Evolutionary conservation across 2,113 vertebrate species (phyloP).

Genomic region (Procavia capensis): DNA sequence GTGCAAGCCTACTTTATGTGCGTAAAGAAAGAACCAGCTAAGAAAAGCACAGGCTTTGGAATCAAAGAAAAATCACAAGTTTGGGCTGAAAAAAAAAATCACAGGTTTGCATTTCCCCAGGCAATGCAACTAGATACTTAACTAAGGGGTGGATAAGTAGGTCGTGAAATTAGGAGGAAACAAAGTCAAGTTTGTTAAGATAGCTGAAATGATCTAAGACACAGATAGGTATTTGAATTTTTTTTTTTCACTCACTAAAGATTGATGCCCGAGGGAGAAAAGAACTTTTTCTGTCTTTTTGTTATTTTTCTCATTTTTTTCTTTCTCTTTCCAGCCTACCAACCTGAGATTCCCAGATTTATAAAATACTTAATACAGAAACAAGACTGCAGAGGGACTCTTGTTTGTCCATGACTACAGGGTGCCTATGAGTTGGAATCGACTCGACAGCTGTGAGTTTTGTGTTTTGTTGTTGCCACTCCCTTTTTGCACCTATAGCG

Average conservation of each 20-base stretch:
- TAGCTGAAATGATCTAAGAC: not conserved
- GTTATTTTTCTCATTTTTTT: not conserved
- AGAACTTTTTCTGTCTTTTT: not conserved
- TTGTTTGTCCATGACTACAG: no score
- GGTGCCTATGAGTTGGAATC: no score
- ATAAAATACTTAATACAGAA: constrained; percentile 30
- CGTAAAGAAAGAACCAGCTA: not conserved
- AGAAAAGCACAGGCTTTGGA: not conserved
- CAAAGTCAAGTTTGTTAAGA: not conserved
- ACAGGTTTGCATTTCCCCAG: not conserved
- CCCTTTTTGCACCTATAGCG: not conserved
- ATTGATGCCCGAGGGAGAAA: not conserved
- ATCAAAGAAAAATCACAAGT: not conserved
- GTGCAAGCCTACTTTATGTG: not conserved
- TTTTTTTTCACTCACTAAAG: constrained; percentile 35
- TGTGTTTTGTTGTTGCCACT: no score
- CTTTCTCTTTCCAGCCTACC: not conserved
- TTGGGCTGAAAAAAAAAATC: not conserved
- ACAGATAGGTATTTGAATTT: not conserved
- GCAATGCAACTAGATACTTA: not conserved
- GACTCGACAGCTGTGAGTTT: no score
- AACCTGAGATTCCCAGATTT: not conserved
- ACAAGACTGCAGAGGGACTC: not conserved
- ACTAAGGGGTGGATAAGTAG: not conserved
- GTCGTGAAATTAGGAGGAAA: not conserved